Evolutionary conservation across 2,797 vertebrate species (phyloP), one percentile per base, ranked within the genome.

Genomic region (Microctenopoma stevenorrisi): DNA sequence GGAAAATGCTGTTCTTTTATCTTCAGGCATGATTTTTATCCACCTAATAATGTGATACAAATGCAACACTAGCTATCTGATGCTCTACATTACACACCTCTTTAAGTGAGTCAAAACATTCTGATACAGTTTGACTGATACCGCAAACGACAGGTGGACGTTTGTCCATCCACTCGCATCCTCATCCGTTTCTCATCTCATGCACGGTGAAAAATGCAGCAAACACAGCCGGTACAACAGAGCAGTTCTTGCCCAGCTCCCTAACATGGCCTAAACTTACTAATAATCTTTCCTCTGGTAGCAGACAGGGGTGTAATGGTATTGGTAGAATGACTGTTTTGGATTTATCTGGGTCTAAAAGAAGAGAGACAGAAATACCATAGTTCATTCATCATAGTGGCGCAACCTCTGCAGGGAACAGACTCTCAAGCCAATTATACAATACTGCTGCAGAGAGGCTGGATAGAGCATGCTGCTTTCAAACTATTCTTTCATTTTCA

Each of bases 371-470:
- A 67, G 70, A 79, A 76, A 76, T 53, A 78, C 59, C 64, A 65
- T 50, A 59, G 70, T 52, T 51, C 51, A 62, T 62, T 82, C 72
- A 72, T 84, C 81, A 78, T 56, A 66, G 66, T 71, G 37, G 51
- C 54, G 68, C 52, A 60, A 58, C 54, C 37, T 64, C 80, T 75
- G 44, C 70, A 79, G 78, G 65, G 72, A 76, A 40, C 62, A 25
- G 60, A 47, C 57, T 81, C 60, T 85, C 55, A 12, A 33, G 25
- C 49, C 63, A 78, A 49, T 76, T 81, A 74, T 48, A 76, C 54
- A 44, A 42, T 16, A 4, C 28, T 64, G 46, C 50, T 64, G 59
- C 55, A 50, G 73, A 74, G 70, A 43, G 50, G 68, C 38, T 30
- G 52, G 52, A 66, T n/a, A 38, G 47, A 22, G 26, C 60, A 51